Evolutionary conservation across 2,888 invertebrate genomes (phyloP).

Genomic region (Eurois occulta): DNA sequence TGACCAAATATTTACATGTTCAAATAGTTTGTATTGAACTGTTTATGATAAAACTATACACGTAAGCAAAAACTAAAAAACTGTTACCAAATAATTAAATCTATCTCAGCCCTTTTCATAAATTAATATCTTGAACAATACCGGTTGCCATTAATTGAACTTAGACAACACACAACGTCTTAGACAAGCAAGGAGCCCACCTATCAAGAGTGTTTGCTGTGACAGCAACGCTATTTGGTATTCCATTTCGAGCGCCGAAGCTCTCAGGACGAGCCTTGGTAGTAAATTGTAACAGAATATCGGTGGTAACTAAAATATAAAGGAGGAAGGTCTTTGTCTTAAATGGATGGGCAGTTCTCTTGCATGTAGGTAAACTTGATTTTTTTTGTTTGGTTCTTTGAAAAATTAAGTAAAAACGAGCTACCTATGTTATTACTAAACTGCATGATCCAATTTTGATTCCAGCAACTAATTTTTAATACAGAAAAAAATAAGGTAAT

Average conservation of each 20-base stretch:
- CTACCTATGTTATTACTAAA: too few species aligned
- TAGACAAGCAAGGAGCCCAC: constrained; percentile 1
- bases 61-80: background rate
- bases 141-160: constrained; percentile 7
- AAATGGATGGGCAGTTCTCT: background rate
- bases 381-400: background rate
- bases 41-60: background rate
- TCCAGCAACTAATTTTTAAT: too few species aligned
- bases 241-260: constrained; percentile 20
- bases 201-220: constrained; percentile 26
- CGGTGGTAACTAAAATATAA: background rate
- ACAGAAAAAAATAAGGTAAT: too few species aligned
- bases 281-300: constrained; percentile 36
- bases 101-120: background rate
- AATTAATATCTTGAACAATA: constrained; percentile 4
- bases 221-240: constrained; percentile 28
- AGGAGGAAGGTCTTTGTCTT: background rate
- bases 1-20: background rate
- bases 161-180: background rate
- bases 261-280: background rate
- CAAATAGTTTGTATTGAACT: background rate
- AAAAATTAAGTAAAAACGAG: background rate
- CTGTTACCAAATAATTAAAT: background rate
- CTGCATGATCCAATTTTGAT: too few species aligned
- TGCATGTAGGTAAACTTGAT: background rate